A percentile compares a stretch with the other conserved stretches of the same genome.
These are phyloP conservation scores for Norana najaformis DNA, from an alignment of 2,888 invertebrate genomes.

Conservation along the genomic window DNA sequence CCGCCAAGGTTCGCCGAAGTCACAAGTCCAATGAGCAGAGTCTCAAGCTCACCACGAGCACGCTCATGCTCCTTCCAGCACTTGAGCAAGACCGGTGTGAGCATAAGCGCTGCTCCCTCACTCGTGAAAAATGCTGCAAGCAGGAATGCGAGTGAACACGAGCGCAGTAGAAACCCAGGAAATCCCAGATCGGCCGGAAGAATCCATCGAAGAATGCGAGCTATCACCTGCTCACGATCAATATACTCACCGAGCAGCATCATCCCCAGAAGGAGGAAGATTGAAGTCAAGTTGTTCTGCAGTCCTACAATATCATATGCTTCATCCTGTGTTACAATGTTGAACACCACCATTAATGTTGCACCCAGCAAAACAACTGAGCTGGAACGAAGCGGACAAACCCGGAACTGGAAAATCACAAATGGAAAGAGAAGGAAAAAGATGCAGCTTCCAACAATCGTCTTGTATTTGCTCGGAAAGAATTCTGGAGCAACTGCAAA, in stretches of 20 bases:
- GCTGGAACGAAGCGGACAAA: conserved; percentile 44
- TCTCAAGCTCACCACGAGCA: conserved; percentile 42
- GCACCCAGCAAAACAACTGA: conserved; percentile 44
- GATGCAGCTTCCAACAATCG: conserved; percentile 40
- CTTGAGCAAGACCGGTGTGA: conserved; percentile 45
- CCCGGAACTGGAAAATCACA: conserved; percentile 42
- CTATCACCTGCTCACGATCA: conserved; percentile 44
- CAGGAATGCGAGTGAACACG: conserved; percentile 40
- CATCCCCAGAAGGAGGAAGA: conserved; percentile 47
- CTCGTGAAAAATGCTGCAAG: conserved; percentile 46
- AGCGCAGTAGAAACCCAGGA: conserved; percentile 41
- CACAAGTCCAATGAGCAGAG: conserved; percentile 43
- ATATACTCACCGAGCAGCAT: conserved; percentile 46
- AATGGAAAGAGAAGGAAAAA: conserved; percentile 45
- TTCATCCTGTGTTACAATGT: conserved; percentile 42
- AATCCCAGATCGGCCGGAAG: conserved; percentile 40
- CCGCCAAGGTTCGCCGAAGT: conserved; percentile 48
- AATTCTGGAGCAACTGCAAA: background rate
- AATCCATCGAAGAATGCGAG: conserved; percentile 37
- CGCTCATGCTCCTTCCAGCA: conserved; percentile 46
- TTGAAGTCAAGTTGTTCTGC: conserved; percentile 39
- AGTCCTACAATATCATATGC: conserved; percentile 44
- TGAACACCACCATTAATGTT: conserved; percentile 43
- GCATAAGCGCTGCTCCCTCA: conserved; percentile 45
- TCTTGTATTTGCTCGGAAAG: conserved; percentile 38